Evolutionary conservation across 2,888 invertebrate species (phyloP).

Genomic region (Bugulina stolonifera): DNA sequence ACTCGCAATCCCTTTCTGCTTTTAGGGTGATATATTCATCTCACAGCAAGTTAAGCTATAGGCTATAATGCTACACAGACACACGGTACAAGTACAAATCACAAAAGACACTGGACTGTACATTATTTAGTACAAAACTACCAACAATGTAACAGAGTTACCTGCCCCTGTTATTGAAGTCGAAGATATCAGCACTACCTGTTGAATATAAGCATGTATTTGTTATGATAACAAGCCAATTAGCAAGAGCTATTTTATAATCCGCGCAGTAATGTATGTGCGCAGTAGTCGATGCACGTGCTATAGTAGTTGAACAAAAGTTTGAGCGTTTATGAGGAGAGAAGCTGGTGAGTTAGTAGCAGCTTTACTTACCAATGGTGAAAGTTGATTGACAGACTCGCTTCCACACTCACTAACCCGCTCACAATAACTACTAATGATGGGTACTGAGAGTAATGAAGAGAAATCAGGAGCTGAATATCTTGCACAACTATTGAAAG

Average conservation of each 20-base stretch:
- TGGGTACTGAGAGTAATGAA: constrained; percentile 28
- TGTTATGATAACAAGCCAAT: not conserved
- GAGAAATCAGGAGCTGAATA: constrained; percentile 68
- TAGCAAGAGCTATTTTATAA: no score
- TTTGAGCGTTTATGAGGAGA: not conserved
- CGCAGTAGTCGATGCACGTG: not conserved
- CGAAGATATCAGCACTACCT: no score
- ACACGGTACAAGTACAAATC: no score
- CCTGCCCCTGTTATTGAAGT: no score
- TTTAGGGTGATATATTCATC: no score
- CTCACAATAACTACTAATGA: constrained; percentile 5
- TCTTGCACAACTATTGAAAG: constrained; percentile 98
- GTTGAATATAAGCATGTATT: no score
- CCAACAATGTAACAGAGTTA: no score
- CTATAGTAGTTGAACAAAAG: not conserved
- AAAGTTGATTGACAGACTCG: not conserved
- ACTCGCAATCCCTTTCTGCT: no score
- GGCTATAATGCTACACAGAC: no score
- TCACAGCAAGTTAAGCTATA: no score
- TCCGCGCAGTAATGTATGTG: not conserved
- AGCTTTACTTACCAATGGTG: not conserved
- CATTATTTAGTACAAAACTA: no score
- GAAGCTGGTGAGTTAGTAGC: not conserved
- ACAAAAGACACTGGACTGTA: no score
- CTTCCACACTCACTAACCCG: constrained; percentile 11